Evolutionary conservation across 2,113 vertebrate genomes (phyloP).

Genomic region (Callithrix jacchus): DNA sequence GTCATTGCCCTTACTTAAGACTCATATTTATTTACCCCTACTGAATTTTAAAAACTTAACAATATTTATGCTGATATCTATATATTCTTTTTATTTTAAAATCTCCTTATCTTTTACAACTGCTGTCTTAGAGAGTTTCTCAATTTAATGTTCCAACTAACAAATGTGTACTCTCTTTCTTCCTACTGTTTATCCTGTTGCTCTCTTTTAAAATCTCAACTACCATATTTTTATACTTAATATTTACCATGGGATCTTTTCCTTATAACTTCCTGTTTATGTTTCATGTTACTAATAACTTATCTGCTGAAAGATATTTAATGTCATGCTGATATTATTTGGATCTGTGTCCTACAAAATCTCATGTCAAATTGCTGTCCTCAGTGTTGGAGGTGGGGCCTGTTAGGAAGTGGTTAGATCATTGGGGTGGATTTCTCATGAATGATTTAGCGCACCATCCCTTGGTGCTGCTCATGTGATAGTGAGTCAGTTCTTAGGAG

Average conservation of each 20-base stretch:
- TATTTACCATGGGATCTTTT: not conserved
- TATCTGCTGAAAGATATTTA: not conserved
- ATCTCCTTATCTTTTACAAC: not conserved
- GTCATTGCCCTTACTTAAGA: not conserved
- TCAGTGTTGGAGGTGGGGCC: too few species aligned
- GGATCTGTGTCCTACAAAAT: too few species aligned
- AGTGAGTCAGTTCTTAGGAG: too few species aligned
- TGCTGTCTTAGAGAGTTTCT: not conserved
- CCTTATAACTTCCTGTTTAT: not conserved
- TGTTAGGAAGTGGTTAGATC: too few species aligned
- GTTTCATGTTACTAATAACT: not conserved
- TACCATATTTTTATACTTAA: not conserved
- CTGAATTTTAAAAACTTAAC: not conserved
- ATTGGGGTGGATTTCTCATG: too few species aligned
- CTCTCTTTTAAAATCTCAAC: not conserved
- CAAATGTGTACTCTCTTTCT: constrained; percentile 12
- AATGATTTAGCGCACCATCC: too few species aligned
- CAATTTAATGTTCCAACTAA: not conserved
- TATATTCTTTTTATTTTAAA: not conserved
- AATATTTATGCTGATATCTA: not conserved
- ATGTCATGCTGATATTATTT: not conserved
- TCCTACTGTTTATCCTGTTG: not conserved
- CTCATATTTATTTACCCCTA: not conserved
- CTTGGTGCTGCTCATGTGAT: too few species aligned
- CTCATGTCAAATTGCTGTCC: too few species aligned